phyloP scores from a whole-genome alignment of 1,140 invertebrate genomes.

The Drosophila ficusphila region DNA sequence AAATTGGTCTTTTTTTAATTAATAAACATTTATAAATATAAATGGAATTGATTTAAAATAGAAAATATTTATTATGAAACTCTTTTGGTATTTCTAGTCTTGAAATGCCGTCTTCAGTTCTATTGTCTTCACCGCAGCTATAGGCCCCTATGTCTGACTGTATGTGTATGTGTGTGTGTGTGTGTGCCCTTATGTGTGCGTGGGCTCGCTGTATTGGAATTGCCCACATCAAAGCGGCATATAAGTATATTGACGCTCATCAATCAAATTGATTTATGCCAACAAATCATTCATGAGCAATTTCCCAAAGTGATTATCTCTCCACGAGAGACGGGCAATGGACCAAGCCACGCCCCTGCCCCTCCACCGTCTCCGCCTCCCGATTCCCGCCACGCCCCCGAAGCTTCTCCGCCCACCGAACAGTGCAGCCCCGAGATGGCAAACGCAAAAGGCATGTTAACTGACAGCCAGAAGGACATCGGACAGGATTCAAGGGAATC shows the following conservation, averaged over 20 bases:
- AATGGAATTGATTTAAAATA: too few species aligned
- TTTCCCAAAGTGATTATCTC: slow-evolving; percentile 83
- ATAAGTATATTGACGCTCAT: slow-evolving; percentile 81
- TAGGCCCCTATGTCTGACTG: slow-evolving; percentile 49
- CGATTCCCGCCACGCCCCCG: slow-evolving; percentile 26
- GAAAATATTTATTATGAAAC: neutral
- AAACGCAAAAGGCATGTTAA: slow-evolving; percentile 81
- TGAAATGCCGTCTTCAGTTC: neutral
- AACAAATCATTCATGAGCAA: slow-evolving; percentile 83
- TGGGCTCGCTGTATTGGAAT: slow-evolving; percentile 57
- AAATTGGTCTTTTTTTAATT: too few species aligned
- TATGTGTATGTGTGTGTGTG: slow-evolving; percentile 6
- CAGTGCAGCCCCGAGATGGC: slow-evolving; percentile 49
- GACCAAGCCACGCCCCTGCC: slow-evolving; percentile 24
- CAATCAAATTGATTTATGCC: slow-evolving; percentile 83
- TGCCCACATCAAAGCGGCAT: slow-evolving; percentile 81
- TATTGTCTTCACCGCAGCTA: slow-evolving; percentile 19
- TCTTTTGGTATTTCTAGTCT: neutral
- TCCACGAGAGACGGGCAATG: slow-evolving; percentile 51
- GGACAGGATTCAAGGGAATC: slow-evolving; percentile 46
- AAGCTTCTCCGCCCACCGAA: slow-evolving; percentile 9
- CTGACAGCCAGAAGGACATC: slow-evolving; percentile 72
- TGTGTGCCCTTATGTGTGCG: slow-evolving; percentile 17
- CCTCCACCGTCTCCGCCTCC: too few species aligned
- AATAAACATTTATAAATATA: too few species aligned